phyloP scores from a whole-genome alignment of 2,113 vertebrate species.

The Ptychochromis oligacanthus region DNA sequence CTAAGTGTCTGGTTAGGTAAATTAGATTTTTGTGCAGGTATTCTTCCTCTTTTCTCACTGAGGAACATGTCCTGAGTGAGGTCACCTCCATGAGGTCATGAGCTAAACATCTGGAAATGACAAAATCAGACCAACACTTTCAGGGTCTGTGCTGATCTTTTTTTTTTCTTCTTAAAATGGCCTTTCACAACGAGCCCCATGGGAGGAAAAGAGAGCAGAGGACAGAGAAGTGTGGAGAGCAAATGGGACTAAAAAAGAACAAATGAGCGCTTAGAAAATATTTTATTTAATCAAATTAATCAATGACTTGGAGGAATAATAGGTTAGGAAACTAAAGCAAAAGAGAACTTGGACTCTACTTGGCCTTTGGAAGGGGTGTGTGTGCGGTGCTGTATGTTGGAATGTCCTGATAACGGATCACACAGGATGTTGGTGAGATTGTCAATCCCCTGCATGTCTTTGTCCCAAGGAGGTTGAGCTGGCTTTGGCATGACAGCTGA shows the following conservation, averaged over 20 bases:
- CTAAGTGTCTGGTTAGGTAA: slow-evolving; percentile 28
- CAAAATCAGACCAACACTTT: slow-evolving; percentile 71
- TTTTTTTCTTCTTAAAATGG: background rate
- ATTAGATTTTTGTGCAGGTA: slow-evolving; percentile 25
- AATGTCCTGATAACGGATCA: slow-evolving; percentile 48
- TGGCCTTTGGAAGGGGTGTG: background rate
- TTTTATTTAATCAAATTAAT: slow-evolving; percentile 59
- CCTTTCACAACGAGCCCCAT: slow-evolving; percentile 63
- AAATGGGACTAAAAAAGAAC: slow-evolving; percentile 56
- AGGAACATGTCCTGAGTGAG: slow-evolving; percentile 72
- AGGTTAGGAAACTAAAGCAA: slow-evolving; percentile 37
- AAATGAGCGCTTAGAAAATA: slow-evolving; percentile 41
- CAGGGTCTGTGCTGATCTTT: slow-evolving; percentile 18
- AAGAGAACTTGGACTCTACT: slow-evolving; percentile 13
- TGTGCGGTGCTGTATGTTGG: background rate
- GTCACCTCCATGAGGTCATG: slow-evolving; percentile 76
- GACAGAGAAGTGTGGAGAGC: slow-evolving; percentile 34
- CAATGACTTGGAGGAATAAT: slow-evolving; percentile 19
- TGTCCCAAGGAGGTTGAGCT: slow-evolving; percentile 37
- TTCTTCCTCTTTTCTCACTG: slow-evolving; percentile 42
- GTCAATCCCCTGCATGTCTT: slow-evolving; percentile 37
- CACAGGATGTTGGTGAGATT: slow-evolving; percentile 50
- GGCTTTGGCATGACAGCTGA: slow-evolving; percentile 34
- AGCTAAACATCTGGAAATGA: slow-evolving; percentile 77
- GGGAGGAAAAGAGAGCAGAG: slow-evolving; percentile 51